Evolutionary conservation across 2,113 vertebrate genomes (phyloP), one percentile per base, ranked within the genome.

Genomic region (Papio anubis): DNA sequence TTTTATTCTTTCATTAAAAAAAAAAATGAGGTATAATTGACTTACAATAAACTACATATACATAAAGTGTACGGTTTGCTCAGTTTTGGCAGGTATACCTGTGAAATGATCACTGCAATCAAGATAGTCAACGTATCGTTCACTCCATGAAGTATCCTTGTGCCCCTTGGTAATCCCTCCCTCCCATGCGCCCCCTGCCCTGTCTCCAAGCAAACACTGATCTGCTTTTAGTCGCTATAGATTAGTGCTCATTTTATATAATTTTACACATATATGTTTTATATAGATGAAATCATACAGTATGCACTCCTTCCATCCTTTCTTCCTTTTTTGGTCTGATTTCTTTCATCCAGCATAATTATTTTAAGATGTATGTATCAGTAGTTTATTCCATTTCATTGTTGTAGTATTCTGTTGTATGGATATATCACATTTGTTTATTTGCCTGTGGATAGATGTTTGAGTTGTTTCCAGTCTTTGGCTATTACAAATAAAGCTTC

Each of bases 1-100:
- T 92, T 84, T 96, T 84, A 32, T 90, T 87, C 16, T 90, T 90
- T 70, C 14, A 50, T 21, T 84, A 84, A n/a, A n/a, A 86, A 87
- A 87, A 81, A 86, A 82, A 17, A 80, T 21, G 43, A 95, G n/a
- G n/a, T 78, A 61, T 89, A 88, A 57, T 73, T 35, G 35, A 61
- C 20, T 93, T 16, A 52, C 4, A 94, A 38, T 92, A 80, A 88
- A 75, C n/a, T 93, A 45, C 82, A 52, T 45, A 43, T 96, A 72
- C 64, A 85, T 93, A 70, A 97, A 81, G n/a, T 85, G 23, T 84
- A 75, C 5, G 48, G 4, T 78, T 79, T 93, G 64, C 20, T 93
- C 73, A 55, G n/a, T 87, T 93, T 96, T 93, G 30, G 80, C n/a
- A 45, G 43, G 43, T 70, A 59, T 50, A 82, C 12, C 8, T 76